These are phyloP conservation scores for Apodemus agrarius DNA, from an alignment of 2,797 vertebrate species.

Conservation along the genomic window DNA sequence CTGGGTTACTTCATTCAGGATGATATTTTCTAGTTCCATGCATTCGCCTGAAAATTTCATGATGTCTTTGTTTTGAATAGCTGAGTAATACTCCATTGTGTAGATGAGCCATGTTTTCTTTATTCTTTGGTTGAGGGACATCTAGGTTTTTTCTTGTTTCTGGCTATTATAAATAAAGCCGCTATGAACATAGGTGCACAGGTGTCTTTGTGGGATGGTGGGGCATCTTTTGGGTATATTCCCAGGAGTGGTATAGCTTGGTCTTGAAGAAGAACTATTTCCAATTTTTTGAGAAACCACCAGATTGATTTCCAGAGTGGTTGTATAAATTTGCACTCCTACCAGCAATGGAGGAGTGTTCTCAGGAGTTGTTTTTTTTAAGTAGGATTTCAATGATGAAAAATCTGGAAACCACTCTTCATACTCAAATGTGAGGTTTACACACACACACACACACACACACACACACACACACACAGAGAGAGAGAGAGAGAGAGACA, in stretches of 20 bases:
- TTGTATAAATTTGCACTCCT: not conserved
- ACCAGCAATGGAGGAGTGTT: not conserved
- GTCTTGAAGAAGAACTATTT: not conserved
- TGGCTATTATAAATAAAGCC: not conserved
- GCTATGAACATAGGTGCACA: not conserved
- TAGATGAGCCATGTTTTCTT: not conserved
- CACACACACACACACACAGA: not conserved
- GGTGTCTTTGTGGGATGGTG: not conserved
- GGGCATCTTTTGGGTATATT: not conserved
- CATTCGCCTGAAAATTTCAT: not conserved
- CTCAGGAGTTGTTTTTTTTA: slow-evolving; percentile 15
- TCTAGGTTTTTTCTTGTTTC: not conserved
- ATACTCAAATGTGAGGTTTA: not conserved
- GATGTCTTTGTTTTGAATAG: not conserved
- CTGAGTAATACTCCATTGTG: not conserved
- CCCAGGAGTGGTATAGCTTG: not conserved
- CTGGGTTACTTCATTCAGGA: not conserved
- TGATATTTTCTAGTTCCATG: not conserved
- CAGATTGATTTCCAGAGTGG: not conserved
- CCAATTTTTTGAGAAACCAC: not conserved
- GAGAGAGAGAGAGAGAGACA: not conserved
- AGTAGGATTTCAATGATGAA: slow-evolving; percentile 17
- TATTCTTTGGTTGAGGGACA: not conserved
- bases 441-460: not conserved
- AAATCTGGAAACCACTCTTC: slow-evolving; percentile 21